phyloP scores from a whole-genome alignment of 2,888 invertebrate genomes.

The Mesopsocus fuscifrons region DNA sequence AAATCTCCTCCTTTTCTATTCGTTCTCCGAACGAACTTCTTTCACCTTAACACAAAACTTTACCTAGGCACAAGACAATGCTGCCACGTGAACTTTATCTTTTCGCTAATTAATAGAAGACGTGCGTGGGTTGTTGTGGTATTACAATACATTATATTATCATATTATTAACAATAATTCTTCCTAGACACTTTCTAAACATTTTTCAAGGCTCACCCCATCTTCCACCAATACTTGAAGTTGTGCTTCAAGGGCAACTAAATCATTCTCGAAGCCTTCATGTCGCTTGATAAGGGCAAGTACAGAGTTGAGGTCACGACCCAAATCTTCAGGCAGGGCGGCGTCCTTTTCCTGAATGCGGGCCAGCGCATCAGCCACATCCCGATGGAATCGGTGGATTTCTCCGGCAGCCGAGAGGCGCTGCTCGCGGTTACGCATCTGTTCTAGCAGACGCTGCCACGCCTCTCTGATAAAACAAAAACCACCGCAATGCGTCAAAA shows the following conservation, averaged over 20 bases:
- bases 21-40: too few species aligned
- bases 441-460: constrained; percentile 76
- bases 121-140: too few species aligned
- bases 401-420: constrained; percentile 87
- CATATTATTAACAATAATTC: neutral
- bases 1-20: too few species aligned
- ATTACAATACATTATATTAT: too few species aligned
- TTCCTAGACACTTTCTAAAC: neutral
- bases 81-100: too few species aligned
- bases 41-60: too few species aligned
- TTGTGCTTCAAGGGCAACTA: constrained; percentile 81
- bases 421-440: constrained; percentile 69
- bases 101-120: too few species aligned
- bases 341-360: constrained; percentile 81
- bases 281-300: constrained; percentile 66
- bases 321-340: constrained; percentile 59
- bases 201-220: constrained; percentile 33
- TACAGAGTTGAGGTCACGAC: constrained; percentile 71
- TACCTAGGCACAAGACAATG: too few species aligned
- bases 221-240: constrained; percentile 82
- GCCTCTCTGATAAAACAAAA: constrained; percentile 33
- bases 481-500: neutral
- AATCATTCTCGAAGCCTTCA: constrained; percentile 83
- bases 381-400: constrained; percentile 93
- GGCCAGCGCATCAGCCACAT: constrained; percentile 76